Conservation (phyloP, 2,797 vertebrate species). For the Percopsis omiscomaycus region DNA sequence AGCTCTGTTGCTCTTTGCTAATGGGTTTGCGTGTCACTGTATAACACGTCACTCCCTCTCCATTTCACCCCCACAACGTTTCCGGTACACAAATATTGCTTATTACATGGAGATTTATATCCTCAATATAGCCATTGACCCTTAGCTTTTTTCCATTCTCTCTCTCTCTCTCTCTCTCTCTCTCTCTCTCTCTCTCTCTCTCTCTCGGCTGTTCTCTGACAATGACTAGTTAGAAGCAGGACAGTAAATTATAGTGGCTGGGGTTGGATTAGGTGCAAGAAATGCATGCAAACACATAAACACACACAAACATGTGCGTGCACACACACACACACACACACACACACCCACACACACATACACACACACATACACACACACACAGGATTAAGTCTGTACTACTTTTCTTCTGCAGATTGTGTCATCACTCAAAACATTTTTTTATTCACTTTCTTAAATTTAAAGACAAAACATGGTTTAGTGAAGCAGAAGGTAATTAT, state of each 20-base stretch:
- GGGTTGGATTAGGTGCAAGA: constrained; percentile 66
- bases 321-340: constrained; percentile 43
- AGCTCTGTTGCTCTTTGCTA: constrained; percentile 34
- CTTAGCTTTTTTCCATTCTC: constrained; percentile 58
- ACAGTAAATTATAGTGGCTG: constrained; percentile 71
- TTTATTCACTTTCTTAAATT: neutral
- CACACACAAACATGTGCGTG: constrained; percentile 19
- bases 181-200: constrained; percentile 17
- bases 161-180: constrained; percentile 22
- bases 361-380: constrained; percentile 1
- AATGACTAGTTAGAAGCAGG: constrained; percentile 69
- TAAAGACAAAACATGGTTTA: no score
- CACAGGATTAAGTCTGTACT: constrained; percentile 40
- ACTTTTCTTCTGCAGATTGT: constrained; percentile 58
- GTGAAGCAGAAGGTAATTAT: no score
- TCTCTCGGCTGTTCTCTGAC: constrained; percentile 62
- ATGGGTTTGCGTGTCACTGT: constrained; percentile 36
- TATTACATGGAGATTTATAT: constrained; percentile 77
- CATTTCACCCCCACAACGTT: constrained; percentile 65
- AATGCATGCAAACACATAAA: constrained; percentile 28
- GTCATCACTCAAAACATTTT: constrained; percentile 61
- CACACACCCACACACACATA: constrained; percentile 1
- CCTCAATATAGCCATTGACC: constrained; percentile 74
- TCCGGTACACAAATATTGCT: constrained; percentile 76
- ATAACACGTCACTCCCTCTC: constrained; percentile 52